Evolutionary conservation across 2,113 vertebrate genomes (phyloP).

Genomic region (Percina caprodes): DNA sequence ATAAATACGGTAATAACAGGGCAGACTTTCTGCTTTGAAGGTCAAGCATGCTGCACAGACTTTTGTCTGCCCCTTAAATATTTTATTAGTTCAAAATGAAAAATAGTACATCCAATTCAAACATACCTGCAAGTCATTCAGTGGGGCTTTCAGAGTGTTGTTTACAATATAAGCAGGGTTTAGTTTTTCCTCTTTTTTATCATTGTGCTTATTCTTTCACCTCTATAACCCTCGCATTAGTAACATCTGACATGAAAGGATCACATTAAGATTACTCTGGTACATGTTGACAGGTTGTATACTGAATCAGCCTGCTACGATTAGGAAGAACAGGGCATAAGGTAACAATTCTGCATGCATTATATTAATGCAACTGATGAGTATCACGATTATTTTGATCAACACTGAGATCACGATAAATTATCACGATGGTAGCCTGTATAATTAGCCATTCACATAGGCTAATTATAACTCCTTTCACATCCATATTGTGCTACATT

Average conservation of each 20-base stretch:
- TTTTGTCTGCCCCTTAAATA: constrained; percentile 80
- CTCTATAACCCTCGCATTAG: constrained; percentile 2
- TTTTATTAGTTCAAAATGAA: constrained; percentile 85
- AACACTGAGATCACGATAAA: too few species aligned
- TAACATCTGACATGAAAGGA: constrained; percentile 12
- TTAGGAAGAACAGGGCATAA: not conserved
- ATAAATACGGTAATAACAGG: constrained; percentile 84
- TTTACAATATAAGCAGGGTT: constrained; percentile 53
- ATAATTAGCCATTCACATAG: too few species aligned
- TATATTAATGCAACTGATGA: not conserved
- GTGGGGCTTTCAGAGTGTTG: constrained; percentile 45
- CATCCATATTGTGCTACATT: too few species aligned
- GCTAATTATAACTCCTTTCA: too few species aligned
- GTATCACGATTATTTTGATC: too few species aligned
- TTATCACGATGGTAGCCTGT: too few species aligned
- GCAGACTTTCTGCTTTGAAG: constrained; percentile 78
- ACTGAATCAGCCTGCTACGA: constrained; percentile 5
- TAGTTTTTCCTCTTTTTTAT: not conserved
- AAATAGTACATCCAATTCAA: constrained; percentile 81
- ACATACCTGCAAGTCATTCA: constrained; percentile 76
- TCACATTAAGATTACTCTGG: not conserved
- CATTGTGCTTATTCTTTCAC: constrained; percentile 43
- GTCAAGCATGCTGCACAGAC: constrained; percentile 72
- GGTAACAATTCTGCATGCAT: not conserved
- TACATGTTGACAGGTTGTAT: constrained; percentile 18